Evolutionary conservation across 2,888 invertebrate species (phyloP).

Genomic region (Bruchidius siliquastri): DNA sequence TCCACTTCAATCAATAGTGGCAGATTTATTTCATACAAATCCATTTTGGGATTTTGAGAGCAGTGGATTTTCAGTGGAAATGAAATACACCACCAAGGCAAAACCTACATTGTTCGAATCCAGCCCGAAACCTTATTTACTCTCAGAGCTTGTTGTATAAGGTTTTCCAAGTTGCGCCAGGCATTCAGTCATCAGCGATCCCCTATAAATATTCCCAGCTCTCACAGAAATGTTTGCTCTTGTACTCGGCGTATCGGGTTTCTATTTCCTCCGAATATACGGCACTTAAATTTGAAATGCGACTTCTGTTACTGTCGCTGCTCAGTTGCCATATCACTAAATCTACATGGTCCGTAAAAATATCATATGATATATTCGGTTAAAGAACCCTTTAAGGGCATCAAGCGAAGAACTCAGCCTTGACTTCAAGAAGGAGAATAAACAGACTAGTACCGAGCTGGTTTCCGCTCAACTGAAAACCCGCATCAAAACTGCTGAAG

Average conservation of each 20-base stretch:
- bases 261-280: not conserved
- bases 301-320: not conserved
- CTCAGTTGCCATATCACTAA: not conserved
- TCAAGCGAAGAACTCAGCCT: no score
- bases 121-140: not conserved
- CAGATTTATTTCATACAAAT: not conserved
- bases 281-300: not conserved
- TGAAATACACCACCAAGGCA: not conserved
- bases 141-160: not conserved
- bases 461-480: no score
- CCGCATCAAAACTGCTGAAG: no score
- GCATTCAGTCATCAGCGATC: not conserved
- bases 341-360: not conserved
- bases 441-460: no score
- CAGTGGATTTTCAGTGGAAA: not conserved
- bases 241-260: not conserved
- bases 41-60: not conserved
- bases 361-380: not conserved
- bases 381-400: no score
- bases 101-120: not conserved
- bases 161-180: not conserved
- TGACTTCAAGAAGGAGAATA: no score
- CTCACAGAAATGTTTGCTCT: not conserved
- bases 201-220: not conserved
- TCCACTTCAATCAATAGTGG: not conserved